Evolutionary conservation across 2,113 vertebrate genomes (phyloP).

Genomic region (Climacteris rufus): DNA sequence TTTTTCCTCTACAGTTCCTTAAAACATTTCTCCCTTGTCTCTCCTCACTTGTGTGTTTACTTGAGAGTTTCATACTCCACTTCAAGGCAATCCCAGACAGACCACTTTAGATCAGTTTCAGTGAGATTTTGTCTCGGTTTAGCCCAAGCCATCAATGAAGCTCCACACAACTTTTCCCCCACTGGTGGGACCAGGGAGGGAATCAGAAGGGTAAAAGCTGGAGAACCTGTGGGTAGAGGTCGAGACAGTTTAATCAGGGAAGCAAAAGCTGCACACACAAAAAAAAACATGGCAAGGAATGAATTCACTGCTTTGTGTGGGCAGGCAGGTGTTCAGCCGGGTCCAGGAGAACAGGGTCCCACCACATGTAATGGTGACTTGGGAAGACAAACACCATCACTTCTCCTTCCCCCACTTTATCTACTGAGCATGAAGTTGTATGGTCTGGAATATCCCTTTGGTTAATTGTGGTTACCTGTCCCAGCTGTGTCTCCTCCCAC

Average conservation of each 20-base stretch:
- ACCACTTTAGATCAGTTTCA: background rate
- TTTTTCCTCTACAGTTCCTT: background rate
- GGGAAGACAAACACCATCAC: background rate
- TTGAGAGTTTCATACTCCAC: background rate
- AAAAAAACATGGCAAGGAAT: background rate
- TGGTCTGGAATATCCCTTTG: background rate
- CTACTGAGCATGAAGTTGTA: accelerated
- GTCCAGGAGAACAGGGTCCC: accelerated
- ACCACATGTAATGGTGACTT: accelerated
- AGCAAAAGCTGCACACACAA: background rate
- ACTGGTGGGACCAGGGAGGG: background rate
- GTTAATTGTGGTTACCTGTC: background rate
- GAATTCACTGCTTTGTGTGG: accelerated
- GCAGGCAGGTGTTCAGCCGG: background rate
- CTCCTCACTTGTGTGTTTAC: background rate
- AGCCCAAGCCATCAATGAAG: background rate
- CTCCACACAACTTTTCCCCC: background rate
- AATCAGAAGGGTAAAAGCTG: background rate
- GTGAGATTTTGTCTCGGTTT: background rate
- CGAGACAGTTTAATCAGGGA: background rate
- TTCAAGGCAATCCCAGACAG: background rate
- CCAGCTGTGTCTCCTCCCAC: background rate
- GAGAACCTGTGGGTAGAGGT: background rate
- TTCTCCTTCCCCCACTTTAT: background rate
- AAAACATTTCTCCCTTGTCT: background rate